Conservation (phyloP, 37 sponge, comb jelly and placozoan species). For the Theonella swinhoei region DNA sequence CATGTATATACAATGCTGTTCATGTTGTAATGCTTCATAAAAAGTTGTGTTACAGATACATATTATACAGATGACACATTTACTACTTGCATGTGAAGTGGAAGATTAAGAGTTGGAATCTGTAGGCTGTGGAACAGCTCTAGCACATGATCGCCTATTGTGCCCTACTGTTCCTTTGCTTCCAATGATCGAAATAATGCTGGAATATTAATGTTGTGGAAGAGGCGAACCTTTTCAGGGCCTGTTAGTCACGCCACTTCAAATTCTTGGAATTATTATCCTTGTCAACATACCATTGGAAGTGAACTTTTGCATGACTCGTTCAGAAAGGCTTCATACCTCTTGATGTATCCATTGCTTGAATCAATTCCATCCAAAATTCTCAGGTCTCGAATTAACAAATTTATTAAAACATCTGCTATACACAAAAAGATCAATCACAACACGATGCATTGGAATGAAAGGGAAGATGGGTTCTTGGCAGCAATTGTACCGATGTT, state of each 20-base stretch:
- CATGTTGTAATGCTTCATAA: too few species aligned
- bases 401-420: slow-evolving; percentile 27
- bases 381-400: slow-evolving; percentile 26
- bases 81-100: too few species aligned
- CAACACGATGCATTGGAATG: slow-evolving; percentile 29
- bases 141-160: background rate
- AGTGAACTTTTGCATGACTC: slow-evolving; percentile 1
- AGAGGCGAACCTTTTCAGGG: slow-evolving; percentile 21
- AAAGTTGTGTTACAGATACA: too few species aligned
- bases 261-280: background rate
- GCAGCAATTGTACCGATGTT: slow-evolving; percentile 7
- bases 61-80: too few species aligned
- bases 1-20: background rate
- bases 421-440: slow-evolving; percentile 36
- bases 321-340: slow-evolving; percentile 16
- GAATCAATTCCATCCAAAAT: slow-evolving; percentile 19
- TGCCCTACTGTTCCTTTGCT: background rate
- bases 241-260: slow-evolving; percentile 29
- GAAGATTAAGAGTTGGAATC: background rate
- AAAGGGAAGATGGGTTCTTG: slow-evolving; percentile 23
- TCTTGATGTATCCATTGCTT: background rate
- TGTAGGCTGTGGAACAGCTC: background rate
- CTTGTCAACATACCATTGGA: slow-evolving; percentile 16
- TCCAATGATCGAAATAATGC: background rate
- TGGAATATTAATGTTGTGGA: background rate